Base-by-base conservation (phyloP, 2,113 vertebrate species). In the Pelecanoides urinatrix region DNA sequence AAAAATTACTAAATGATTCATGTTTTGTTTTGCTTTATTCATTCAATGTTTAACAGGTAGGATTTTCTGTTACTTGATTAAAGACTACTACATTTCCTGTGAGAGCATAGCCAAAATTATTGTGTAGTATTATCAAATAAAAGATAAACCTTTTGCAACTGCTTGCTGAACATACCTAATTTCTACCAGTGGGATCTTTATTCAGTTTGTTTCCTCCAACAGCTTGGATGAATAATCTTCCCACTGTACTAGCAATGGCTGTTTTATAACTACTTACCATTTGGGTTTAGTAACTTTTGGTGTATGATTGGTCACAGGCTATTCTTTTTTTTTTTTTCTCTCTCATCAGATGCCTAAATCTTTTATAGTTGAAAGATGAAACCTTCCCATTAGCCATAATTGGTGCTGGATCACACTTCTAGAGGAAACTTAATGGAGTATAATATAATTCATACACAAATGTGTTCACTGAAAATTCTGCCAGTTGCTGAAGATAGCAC, bases 1-100 rank as follows among this genome's bases (percentile, higher is more conserved):
- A 79, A 93, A 95, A 95, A 90, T 68, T 92, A 29, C 49, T 95
- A 88, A 94, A 95, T 93, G 12, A 94, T 96, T 95, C 66, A 95
- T 90, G 61, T 15, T 90, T 88, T 94, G 34, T 85, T 96, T 91
- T 94, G 36, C 42, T 96, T 87, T 86, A 87, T 87, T 70, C 58
- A 82, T 76, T 95, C 49, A 73, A 4, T 62, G 81, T 82, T 92
- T 89, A 96, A 87, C 80, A 86, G 87, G 87, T 85, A 90, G 70
- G 73, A 85, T 88, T 90, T 96, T 96, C 45, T 92, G 29, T 53
- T 85, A 58, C 67, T 90, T 90, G 77, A 90, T 88, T 88, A 95
- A 94, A 92, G 66, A 65, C 68, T 90, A 8, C 44, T 73, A 56
- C 53, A 59, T 76, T 75, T 92, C 71, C 58, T 76, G 32, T 79